These are phyloP conservation scores for Rhamnusium bicolor DNA, from an alignment of 2,888 invertebrate genomes.

Conservation along the genomic window DNA sequence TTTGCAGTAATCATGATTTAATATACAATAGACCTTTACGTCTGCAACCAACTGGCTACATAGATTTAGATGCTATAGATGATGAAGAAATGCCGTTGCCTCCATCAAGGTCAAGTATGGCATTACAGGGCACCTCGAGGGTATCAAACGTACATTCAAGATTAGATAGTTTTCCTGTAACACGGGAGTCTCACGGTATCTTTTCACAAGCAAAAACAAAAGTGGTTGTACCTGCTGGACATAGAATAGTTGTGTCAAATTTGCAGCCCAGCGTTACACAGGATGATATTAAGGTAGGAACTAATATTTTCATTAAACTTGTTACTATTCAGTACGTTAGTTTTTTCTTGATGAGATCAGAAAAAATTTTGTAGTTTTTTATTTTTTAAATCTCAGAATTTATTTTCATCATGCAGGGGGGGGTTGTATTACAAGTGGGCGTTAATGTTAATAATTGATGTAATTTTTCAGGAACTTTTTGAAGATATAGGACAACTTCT, in stretches of 20 bases:
- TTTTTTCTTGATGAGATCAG: too few relatives aligned
- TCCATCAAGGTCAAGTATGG: slow-evolving; percentile 54
- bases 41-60: slow-evolving; percentile 56
- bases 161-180: slow-evolving; percentile 69
- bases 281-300: slow-evolving; percentile 87
- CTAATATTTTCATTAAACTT: too few relatives aligned
- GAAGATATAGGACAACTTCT: slow-evolving; percentile 92
- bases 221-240: slow-evolving; percentile 76
- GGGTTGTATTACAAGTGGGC: too few relatives aligned
- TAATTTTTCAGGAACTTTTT: slow-evolving; percentile 85
- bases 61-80: slow-evolving; percentile 66
- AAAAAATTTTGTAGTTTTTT: too few relatives aligned
- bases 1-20: not conserved
- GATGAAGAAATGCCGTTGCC: slow-evolving; percentile 65
- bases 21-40: slow-evolving; percentile 28
- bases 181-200: slow-evolving; percentile 65
- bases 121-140: slow-evolving; percentile 60
- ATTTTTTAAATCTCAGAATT: too few relatives aligned
- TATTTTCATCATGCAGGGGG: too few relatives aligned
- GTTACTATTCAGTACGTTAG: too few relatives aligned
- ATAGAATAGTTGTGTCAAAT: slow-evolving; percentile 92
- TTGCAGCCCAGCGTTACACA: slow-evolving; percentile 89
- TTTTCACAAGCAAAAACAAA: slow-evolving; percentile 68
- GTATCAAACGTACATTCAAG: slow-evolving; percentile 69
- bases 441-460: too few relatives aligned